A percentile compares a stretch with the other conserved stretches of the same genome.
Conservation (phyloP, 2,888 invertebrate genomes). For the Flexamia atlantica region DNA sequence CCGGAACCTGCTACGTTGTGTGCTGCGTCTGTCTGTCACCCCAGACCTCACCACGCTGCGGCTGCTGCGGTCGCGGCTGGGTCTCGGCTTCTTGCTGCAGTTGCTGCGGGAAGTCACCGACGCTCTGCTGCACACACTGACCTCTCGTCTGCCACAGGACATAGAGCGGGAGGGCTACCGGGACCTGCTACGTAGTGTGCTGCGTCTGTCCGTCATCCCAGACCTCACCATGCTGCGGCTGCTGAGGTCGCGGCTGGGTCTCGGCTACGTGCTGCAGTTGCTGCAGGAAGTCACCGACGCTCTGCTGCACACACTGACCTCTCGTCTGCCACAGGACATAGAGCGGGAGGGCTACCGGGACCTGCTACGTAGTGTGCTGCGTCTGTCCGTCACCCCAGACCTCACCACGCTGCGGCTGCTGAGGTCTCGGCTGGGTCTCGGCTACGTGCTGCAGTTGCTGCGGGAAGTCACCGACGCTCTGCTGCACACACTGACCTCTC, state of each 20-base stretch:
- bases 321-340: too few species aligned
- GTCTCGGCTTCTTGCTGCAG: constrained; percentile 58
- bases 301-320: constrained; percentile 70
- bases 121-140: constrained; percentile 10
- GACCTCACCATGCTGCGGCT: constrained; percentile 62
- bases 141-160: too few species aligned
- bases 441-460: constrained; percentile 59
- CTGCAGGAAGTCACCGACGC: constrained; percentile 38
- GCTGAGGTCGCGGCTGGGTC: constrained; percentile 62
- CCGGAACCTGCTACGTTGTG: constrained; percentile 47
- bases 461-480: constrained; percentile 42
- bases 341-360: constrained; percentile 27
- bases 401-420: constrained; percentile 61
- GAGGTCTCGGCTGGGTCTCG: constrained; percentile 60
- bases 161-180: constrained; percentile 32
- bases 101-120: constrained; percentile 41
- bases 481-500: constrained; percentile 71
- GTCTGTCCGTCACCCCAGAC: constrained; percentile 63
- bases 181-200: constrained; percentile 55
- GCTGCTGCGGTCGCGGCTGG: constrained; percentile 62
- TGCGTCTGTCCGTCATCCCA: constrained; percentile 59
- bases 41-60: constrained; percentile 63
- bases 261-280: constrained; percentile 60
- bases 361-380: constrained; percentile 53
- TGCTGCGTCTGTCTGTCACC: constrained; percentile 61